phyloP scores from a whole-genome alignment of 2,888 invertebrate species.

The Sinotaia quadrata region DNA sequence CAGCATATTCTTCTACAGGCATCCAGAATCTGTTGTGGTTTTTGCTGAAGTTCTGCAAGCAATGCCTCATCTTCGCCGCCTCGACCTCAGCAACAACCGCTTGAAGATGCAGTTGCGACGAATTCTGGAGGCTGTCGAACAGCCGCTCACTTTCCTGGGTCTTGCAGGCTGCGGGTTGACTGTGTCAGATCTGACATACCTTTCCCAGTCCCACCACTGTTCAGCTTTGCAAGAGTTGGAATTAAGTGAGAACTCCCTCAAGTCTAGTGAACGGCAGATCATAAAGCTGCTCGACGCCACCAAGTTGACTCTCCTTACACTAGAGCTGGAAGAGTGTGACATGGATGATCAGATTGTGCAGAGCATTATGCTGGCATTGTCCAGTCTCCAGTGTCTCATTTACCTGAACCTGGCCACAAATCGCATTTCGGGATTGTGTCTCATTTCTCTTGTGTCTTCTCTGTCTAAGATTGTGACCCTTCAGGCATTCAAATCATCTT shows the following conservation, averaged over 20 bases:
- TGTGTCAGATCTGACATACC: slow-evolving; percentile 55
- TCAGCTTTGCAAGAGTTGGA: slow-evolving; percentile 57
- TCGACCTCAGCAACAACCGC: slow-evolving; percentile 67
- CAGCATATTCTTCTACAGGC: slow-evolving; percentile 53
- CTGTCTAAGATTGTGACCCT: slow-evolving; percentile 37
- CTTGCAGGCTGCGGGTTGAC: slow-evolving; percentile 63
- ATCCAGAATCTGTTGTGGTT: slow-evolving; percentile 45
- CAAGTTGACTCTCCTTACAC: slow-evolving; percentile 42
- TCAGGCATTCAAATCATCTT: slow-evolving; percentile 38
- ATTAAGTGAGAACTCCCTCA: slow-evolving; percentile 62
- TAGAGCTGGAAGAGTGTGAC: slow-evolving; percentile 63
- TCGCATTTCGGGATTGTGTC: slow-evolving; percentile 35
- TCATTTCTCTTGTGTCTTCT: slow-evolving; percentile 36
- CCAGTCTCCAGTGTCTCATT: slow-evolving; percentile 45
- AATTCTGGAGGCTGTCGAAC: slow-evolving; percentile 46
- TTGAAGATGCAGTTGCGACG: slow-evolving; percentile 55
- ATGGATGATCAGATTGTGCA: slow-evolving; percentile 46
- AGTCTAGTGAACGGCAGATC: slow-evolving; percentile 28
- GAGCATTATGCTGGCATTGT: slow-evolving; percentile 38
- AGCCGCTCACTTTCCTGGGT: slow-evolving; percentile 58
- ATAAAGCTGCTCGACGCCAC: slow-evolving; percentile 42
- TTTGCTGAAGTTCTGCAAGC: slow-evolving; percentile 46
- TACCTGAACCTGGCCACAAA: slow-evolving; percentile 59
- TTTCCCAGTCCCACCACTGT: slow-evolving; percentile 57
- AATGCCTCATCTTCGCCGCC: slow-evolving; percentile 51